Base-by-base conservation (phyloP, 2,888 invertebrate genomes). In the Blomia tropicalis region DNA sequence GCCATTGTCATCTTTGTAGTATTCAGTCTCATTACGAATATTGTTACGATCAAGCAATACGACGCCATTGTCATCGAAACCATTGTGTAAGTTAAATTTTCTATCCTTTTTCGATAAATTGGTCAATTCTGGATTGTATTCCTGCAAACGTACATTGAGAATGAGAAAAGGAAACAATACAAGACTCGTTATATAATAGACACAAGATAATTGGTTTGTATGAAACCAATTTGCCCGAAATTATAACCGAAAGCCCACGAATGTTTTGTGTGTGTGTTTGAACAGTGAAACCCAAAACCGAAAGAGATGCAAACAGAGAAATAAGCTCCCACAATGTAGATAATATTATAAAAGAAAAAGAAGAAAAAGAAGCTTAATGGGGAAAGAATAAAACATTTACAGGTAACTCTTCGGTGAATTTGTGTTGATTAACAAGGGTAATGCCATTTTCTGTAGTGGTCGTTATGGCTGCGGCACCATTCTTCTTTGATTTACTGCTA, bases 321-420 rank as follows among this genome's bases (percentile, higher is more conserved):
- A 7, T 17, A 51, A 14, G 22, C 1, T 51, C 51, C 2, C n/a
- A n/a, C n/a, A n/a, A n/a, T n/a, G n/a, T n/a, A n/a, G n/a, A n/a
- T n/a, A n/a, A 17, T 4, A 31, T n/a, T 60, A 51, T 4, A 44
- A n/a, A 30, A 29, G 2, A 36, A 29, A 31, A 58, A 62, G 27
- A 4, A 59, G 23, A 3, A 36, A 36, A 3, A 29, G 14, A 17
- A 22, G 51, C 22, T 22, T 17, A 41, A 17, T 41, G 41, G 41
- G 14, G n/a, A 41, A 17, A n/a, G n/a, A n/a, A n/a, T n/a, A n/a
- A n/a, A n/a, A n/a, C n/a, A n/a, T n/a, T n/a, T 83, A 83, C 83
- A 81, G 88, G 88, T 82, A 89, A 81, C 79, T 91, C 91, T 78
- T 91, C 91, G 79, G 86, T 86, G 77, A 91, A 90, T 68, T 88